Evolutionary conservation across 2,888 invertebrate species (phyloP), one percentile per base, ranked within the genome.

Genomic region (Rapana venosa): DNA sequence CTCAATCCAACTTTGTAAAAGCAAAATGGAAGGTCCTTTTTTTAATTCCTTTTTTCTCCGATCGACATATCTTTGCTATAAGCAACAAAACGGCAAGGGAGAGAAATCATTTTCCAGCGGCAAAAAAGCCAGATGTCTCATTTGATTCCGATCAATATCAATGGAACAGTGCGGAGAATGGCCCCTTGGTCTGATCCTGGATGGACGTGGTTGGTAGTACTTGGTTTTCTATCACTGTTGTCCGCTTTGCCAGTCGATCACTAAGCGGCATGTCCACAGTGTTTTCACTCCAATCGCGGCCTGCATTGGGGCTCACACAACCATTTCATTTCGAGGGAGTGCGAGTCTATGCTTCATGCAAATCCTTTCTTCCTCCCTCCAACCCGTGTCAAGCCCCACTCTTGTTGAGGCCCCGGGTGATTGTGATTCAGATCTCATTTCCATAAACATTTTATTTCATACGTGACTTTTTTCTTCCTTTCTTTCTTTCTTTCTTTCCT

Each of bases 391-490:
- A 66, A 85, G 74, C 85, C 58, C 84, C 35, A 22, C 58, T 56
- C 70, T 35, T 20, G 61, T 36, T 47, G 47, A 47, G 32, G 15
- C 32, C 47, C 85, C 35, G n/a, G n/a, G 74, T 89, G 74, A 84
- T 85, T 89, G 89, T 84, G 70, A 77, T 77, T 89, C 85, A 35
- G 13, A 85, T 89, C 89, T 89, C 89, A 89, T 89, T 89, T 89
- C 89, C 89, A 89, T 89, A 89, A 89, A 89, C 89, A 85, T 89
- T 89, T 35, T 89, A 89, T 89, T 89, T 89, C 47, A 70, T 85
- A 85, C 85, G 84, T 85, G 74, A 36, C 36, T 84, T 58, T 61
- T 79, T 61, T 13, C 66, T 36, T 83, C 26, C 30, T n/a, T 1
- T 30, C 74, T 30, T 74, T n/a, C 74, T n/a, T 11, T 4, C n/a